Percentiles rank a stretch among this genome's conserved stretches.
Evolutionary conservation across 1,140 invertebrate species (phyloP).

Genomic region (Orchestia grillus): DNA sequence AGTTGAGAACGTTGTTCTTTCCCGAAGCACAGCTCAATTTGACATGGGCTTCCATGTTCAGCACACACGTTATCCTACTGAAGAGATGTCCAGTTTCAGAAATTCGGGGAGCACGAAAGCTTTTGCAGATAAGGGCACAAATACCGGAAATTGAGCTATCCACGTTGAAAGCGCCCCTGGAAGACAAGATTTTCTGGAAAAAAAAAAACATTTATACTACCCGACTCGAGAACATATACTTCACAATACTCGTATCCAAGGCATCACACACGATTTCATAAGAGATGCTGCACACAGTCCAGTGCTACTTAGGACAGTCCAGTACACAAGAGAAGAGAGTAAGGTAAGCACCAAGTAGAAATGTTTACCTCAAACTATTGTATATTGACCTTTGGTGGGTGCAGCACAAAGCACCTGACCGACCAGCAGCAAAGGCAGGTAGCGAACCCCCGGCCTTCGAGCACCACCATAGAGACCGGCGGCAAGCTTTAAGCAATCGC

Average conservation of each 20-base stretch:
- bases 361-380: neutral
- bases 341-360: neutral
- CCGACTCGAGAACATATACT: neutral
- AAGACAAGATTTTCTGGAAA: too few relatives aligned
- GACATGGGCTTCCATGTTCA: neutral
- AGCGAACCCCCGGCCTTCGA: neutral
- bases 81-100: neutral
- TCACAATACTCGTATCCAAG: neutral
- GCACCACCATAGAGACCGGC: neutral
- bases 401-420: neutral
- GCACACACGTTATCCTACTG: neutral
- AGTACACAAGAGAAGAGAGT: neutral
- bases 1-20: neutral
- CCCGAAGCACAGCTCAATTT: neutral
- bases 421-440: neutral
- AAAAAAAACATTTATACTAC: neutral
- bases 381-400: slow-evolving; percentile 15
- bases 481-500: neutral
- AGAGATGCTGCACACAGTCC: neutral
- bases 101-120: neutral
- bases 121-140: neutral
- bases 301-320: neutral
- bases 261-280: neutral
- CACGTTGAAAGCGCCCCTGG: too few relatives aligned
- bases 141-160: neutral